Evolutionary conservation across 1,140 invertebrate species (phyloP).

Genomic region (Drosophila santomea): DNA sequence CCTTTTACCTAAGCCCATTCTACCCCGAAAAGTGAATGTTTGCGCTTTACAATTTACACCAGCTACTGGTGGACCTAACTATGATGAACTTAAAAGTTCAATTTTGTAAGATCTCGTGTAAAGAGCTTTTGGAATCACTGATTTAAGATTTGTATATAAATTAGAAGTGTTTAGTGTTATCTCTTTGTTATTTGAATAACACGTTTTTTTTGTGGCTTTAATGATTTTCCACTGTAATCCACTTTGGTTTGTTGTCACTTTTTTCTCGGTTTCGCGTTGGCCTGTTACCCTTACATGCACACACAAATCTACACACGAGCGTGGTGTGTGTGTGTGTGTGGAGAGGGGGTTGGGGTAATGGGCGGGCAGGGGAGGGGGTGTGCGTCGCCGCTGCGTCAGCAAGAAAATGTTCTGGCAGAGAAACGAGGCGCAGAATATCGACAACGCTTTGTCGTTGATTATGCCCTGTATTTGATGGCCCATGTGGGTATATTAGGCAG

Average conservation of each 20-base stretch:
- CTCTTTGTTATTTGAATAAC: neutral
- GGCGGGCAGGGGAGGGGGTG: constrained; percentile 16
- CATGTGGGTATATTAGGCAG: neutral
- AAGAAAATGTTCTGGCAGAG: constrained; percentile 57
- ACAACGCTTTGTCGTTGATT: constrained; percentile 27
- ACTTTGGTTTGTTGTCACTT: constrained; percentile 46
- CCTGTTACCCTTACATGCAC: constrained; percentile 30
- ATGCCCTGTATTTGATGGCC: constrained; percentile 8
- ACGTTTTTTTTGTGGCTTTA: neutral
- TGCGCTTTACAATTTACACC: constrained; percentile 5
- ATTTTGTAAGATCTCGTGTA: neutral
- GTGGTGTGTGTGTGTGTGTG: neutral
- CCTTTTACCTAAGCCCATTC: constrained; percentile 4
- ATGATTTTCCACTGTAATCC: constrained; percentile 14
- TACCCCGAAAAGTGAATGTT: constrained; percentile 13
- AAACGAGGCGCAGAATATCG: constrained; percentile 35
- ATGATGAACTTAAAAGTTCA: neutral
- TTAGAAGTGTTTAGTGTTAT: neutral
- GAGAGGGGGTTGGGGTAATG: neutral
- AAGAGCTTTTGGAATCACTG: no score
- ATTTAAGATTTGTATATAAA: neutral
- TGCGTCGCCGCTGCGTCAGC: constrained; percentile 64
- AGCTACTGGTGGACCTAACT: neutral
- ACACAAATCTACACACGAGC: neutral
- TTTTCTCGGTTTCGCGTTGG: constrained; percentile 51